Evolutionary conservation across 2,888 invertebrate genomes (phyloP).

Genomic region (Drosophila tripunctata): DNA sequence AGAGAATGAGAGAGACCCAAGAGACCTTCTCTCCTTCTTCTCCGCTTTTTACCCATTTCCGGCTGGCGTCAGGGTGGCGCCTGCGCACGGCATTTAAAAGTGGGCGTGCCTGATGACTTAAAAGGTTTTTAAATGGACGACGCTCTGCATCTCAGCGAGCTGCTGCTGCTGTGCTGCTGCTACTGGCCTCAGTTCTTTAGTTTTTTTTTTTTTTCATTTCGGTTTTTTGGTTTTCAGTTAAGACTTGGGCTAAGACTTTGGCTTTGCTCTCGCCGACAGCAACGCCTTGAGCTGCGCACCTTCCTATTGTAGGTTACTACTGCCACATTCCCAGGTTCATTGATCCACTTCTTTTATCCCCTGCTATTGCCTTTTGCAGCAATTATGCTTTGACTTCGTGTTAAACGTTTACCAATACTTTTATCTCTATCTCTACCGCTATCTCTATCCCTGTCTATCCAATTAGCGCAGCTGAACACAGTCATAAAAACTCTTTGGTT

Average conservation of each 20-base stretch:
- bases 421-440: background rate
- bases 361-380: slow-evolving; percentile 13
- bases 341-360: slow-evolving; percentile 63
- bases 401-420: slow-evolving; percentile 58
- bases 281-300: slow-evolving; percentile 55
- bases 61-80: slow-evolving; percentile 81
- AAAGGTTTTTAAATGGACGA: slow-evolving; percentile 79
- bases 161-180: slow-evolving; percentile 50
- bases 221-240: background rate
- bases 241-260: slow-evolving; percentile 17
- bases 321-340: slow-evolving; percentile 56
- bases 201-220: background rate
- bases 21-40: slow-evolving; percentile 2
- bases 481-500: too few species aligned
- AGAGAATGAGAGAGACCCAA: too few species aligned
- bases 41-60: slow-evolving; percentile 58
- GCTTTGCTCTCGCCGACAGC: slow-evolving; percentile 71
- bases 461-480: slow-evolving; percentile 26
- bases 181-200: slow-evolving; percentile 24
- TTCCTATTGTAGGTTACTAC: background rate
- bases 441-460: slow-evolving; percentile 8
- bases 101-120: slow-evolving; percentile 80
- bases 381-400: slow-evolving; percentile 52
- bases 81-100: slow-evolving; percentile 68
- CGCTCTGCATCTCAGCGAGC: slow-evolving; percentile 34